phyloP scores from a whole-genome alignment of 1,140 invertebrate species.

The Drosophila bipectinata region DNA sequence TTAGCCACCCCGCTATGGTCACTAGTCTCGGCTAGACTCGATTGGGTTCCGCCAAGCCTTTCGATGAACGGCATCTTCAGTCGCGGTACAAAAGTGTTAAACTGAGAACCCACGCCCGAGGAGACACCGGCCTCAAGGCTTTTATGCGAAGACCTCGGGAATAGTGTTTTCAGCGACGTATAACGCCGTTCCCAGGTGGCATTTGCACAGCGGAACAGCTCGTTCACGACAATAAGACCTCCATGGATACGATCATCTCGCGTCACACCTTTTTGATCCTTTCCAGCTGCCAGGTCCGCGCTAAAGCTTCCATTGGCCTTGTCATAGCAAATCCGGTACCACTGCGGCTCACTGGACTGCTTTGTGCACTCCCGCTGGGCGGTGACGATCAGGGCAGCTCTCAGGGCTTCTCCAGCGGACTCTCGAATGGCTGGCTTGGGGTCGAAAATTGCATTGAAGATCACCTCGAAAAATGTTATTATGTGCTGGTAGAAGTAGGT shows the following conservation, averaged over 20 bases:
- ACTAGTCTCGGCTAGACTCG: constrained; percentile 52
- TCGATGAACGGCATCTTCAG: constrained; percentile 83
- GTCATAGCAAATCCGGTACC: constrained; percentile 96
- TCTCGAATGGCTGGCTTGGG: constrained; percentile 96
- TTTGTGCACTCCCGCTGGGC: constrained; percentile 96
- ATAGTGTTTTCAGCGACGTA: constrained; percentile 86
- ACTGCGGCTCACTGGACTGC: constrained; percentile 94
- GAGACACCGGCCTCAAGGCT: constrained; percentile 55
- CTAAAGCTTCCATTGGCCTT: constrained; percentile 93
- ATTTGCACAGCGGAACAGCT: constrained; percentile 96
- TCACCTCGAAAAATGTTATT: constrained; percentile 97
- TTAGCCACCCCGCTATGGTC: constrained; percentile 69
- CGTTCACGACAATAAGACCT: constrained; percentile 96
- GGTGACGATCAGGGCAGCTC: constrained; percentile 96
- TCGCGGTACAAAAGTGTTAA: constrained; percentile 80
- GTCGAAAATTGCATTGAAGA: constrained; percentile 96
- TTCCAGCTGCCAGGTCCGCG: constrained; percentile 86
- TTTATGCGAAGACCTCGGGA: constrained; percentile 83
- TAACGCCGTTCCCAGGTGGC: constrained; percentile 94
- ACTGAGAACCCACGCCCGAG: constrained; percentile 48
- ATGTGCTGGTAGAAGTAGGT: constrained; percentile 99
- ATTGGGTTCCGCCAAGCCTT: constrained; percentile 68
- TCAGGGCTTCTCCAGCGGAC: constrained; percentile 95
- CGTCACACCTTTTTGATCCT: constrained; percentile 90
- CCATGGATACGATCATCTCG: constrained; percentile 97